Evolutionary conservation across 2,797 vertebrate genomes (phyloP).

Genomic region (Onychomys leucogaster): DNA sequence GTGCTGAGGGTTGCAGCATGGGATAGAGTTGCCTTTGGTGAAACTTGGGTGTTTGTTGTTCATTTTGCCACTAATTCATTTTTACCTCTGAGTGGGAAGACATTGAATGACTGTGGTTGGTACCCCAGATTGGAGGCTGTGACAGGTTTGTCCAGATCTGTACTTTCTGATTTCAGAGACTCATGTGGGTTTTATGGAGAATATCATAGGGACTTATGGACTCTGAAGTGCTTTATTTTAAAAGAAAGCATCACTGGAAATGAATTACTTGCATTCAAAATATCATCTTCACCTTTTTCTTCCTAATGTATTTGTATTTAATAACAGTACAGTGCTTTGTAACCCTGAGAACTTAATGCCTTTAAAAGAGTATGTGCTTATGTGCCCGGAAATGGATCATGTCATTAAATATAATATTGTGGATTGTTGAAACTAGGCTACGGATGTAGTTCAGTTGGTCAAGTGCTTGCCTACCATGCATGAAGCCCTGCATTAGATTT

Average conservation of each 20-base stretch:
- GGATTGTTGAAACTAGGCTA: background rate
- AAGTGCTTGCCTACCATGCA: background rate
- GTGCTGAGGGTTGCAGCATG: background rate
- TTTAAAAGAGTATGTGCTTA: background rate
- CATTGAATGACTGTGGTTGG: background rate
- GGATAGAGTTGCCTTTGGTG: background rate
- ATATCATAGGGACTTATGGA: background rate
- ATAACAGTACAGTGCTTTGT: background rate
- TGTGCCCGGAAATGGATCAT: slow-evolving; percentile 19
- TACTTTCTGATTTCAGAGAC: background rate
- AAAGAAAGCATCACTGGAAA: background rate
- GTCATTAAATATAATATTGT: background rate
- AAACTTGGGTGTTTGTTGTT: background rate
- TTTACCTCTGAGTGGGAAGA: background rate
- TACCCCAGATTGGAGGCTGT: background rate
- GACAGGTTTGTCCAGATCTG: background rate
- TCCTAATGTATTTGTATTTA: slow-evolving; percentile 14
- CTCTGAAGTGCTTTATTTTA: background rate
- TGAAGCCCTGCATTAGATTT: background rate
- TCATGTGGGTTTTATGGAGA: background rate
- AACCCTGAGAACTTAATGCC: background rate
- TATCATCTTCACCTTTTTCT: background rate
- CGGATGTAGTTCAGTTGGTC: background rate
- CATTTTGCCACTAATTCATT: background rate
- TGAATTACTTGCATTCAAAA: background rate